phyloP scores from a whole-genome alignment of 2,113 vertebrate genomes.

The Archocentrus centrarchus region DNA sequence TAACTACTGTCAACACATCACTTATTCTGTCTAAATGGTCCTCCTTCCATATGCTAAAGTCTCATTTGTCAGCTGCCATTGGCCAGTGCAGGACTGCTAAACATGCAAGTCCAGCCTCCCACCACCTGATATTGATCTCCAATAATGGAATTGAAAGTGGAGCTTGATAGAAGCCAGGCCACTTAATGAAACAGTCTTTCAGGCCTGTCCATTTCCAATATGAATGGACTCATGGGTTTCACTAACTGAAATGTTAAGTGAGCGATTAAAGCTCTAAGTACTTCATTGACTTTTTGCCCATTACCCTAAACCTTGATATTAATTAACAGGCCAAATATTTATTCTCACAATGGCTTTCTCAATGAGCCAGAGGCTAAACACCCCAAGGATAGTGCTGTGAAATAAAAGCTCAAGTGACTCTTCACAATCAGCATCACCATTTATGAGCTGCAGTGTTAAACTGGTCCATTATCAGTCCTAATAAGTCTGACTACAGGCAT shows the following conservation, averaged over 20 bases:
- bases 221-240: conserved; percentile 31
- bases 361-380: background rate
- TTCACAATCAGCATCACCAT: background rate
- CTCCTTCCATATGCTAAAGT: conserved; percentile 4
- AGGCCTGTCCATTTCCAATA: conserved; percentile 38
- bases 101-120: conserved; percentile 39
- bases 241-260: conserved; percentile 45
- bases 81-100: conserved; percentile 17
- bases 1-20: conserved; percentile 53
- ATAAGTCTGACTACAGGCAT: background rate
- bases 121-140: conserved; percentile 63
- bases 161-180: conserved; percentile 45
- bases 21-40: conserved; percentile 35
- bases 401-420: background rate
- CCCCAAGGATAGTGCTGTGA: background rate
- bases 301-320: conserved; percentile 35
- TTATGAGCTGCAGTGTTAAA: background rate
- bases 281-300: conserved; percentile 47
- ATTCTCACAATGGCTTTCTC: background rate
- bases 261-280: conserved; percentile 55
- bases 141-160: conserved; percentile 58
- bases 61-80: background rate
- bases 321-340: conserved; percentile 34
- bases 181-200: conserved; percentile 62
- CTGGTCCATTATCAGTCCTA: background rate